phyloP scores from a whole-genome alignment of 2,888 invertebrate species.

The Dynastes hyllus region DNA sequence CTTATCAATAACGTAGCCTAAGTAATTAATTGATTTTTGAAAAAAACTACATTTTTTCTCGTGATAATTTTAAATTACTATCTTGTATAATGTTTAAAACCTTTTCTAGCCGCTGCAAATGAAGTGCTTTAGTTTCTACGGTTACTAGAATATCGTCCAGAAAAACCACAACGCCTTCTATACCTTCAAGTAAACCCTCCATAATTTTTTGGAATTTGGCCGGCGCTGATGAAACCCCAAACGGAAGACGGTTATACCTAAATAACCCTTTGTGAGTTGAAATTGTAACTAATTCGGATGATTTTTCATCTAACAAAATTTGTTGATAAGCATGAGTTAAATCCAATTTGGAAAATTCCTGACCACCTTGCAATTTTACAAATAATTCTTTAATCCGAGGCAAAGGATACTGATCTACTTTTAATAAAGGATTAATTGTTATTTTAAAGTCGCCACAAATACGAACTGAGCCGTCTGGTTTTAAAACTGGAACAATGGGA shows the following conservation, averaged over 20 bases:
- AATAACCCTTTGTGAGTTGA: conserved; percentile 57
- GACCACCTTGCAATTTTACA: conserved; percentile 55
- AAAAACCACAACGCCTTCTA: not conserved
- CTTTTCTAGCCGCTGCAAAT: not conserved
- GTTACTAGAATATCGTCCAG: not conserved
- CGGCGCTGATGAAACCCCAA: conserved; percentile 62
- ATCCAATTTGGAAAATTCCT: conserved; percentile 56
- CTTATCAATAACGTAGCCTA: not conserved
- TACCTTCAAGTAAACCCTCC: conserved; percentile 51
- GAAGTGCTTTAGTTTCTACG: not conserved
- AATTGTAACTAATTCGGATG: conserved; percentile 54
- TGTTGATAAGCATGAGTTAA: conserved; percentile 55
- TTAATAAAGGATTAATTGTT: conserved; percentile 56
- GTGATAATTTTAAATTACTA: not conserved
- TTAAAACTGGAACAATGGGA: not conserved
- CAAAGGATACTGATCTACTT: conserved; percentile 58
- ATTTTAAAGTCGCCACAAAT: not conserved
- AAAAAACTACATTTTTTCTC: not conserved
- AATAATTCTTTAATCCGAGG: conserved; percentile 60
- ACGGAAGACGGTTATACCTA: conserved; percentile 59
- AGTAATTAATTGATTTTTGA: conserved; percentile 1
- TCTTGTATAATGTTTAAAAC: conserved; percentile 11
- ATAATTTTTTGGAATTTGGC: conserved; percentile 65
- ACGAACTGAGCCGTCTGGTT: not conserved
- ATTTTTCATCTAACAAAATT: conserved; percentile 53